A percentile compares a stretch with the other conserved stretches of the same genome.
Evolutionary conservation across 2,888 invertebrate genomes (phyloP).

Genomic region (Helleia helle): DNA sequence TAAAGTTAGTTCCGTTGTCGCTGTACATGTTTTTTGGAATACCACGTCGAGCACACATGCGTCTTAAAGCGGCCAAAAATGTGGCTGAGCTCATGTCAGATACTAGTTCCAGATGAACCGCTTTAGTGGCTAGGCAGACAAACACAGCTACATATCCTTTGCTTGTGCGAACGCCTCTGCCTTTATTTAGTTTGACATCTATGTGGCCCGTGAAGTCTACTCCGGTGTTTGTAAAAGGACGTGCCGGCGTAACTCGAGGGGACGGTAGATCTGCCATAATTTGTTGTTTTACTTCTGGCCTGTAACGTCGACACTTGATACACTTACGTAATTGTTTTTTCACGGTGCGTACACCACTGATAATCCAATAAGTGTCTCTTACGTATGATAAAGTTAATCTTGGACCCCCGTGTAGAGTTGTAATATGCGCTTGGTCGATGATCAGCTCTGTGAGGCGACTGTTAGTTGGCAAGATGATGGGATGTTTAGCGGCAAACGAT

Average conservation of each 20-base stretch:
- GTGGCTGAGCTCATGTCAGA: no score
- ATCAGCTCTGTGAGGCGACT: slow-evolving; percentile 1
- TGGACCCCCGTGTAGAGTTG: slow-evolving; percentile 1
- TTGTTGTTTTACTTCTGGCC: no score
- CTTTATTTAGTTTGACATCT: not conserved
- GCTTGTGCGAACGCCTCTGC: no score
- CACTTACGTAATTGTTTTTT: no score
- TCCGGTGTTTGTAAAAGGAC: not conserved
- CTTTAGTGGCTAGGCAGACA: no score
- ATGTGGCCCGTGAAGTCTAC: not conserved
- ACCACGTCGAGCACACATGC: not conserved
- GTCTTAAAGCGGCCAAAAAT: not conserved
- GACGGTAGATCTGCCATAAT: not conserved
- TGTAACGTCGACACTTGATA: no score
- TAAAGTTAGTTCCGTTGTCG: not conserved
- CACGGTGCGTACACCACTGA: no score
- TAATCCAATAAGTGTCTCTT: no score
- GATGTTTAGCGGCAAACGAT: not conserved
- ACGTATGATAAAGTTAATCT: no score
- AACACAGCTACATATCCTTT: no score
- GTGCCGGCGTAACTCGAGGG: not conserved
- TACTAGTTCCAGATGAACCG: no score
- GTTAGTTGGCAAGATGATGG: not conserved
- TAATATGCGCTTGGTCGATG: not conserved
- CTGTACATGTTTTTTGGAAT: not conserved